These are phyloP conservation scores for Chironex yamaguchii DNA, from an alignment of 30 jellyfish, hydroid and myxozoan genomes.

Conservation along the genomic window DNA sequence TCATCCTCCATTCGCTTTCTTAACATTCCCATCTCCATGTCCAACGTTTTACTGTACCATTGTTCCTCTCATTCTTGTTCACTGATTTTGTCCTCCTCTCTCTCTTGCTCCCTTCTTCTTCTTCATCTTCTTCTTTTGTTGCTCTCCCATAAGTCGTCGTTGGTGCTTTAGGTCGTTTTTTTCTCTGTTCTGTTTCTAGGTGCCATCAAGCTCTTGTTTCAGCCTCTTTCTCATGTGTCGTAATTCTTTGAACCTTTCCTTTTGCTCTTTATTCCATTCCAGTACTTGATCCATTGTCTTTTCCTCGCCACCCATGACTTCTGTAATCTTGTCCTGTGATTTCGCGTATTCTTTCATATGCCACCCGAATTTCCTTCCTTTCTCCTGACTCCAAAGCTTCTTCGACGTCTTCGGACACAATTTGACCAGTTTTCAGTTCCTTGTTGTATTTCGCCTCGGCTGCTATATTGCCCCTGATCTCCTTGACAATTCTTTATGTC, in stretches of 20 bases:
- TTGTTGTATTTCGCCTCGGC: constrained; percentile 49
- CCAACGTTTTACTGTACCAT: too few relatives aligned
- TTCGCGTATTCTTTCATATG: constrained; percentile 25
- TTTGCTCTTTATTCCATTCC: constrained; percentile 65
- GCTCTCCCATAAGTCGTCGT: constrained; percentile 60
- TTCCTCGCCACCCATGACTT: constrained; percentile 31
- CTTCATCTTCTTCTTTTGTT: constrained; percentile 3
- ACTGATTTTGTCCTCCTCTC: too few relatives aligned
- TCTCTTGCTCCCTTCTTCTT: constrained; percentile 46
- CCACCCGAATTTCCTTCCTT: constrained; percentile 54
- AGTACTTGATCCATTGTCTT: constrained; percentile 42
- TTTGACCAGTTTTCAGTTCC: constrained; percentile 30
- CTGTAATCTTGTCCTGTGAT: constrained; percentile 23
- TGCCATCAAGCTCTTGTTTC: constrained; percentile 36
- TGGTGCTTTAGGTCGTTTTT: constrained; percentile 60
- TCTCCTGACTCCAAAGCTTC: constrained; percentile 52
- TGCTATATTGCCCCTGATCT: constrained; percentile 46
- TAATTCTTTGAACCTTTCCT: constrained; percentile 39
- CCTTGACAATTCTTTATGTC: constrained; percentile 13
- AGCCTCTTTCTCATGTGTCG: constrained; percentile 41
- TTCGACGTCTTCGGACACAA: constrained; percentile 19
- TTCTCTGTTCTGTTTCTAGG: constrained; percentile 43
- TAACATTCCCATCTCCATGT: too few relatives aligned
- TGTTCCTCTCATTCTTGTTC: too few relatives aligned
- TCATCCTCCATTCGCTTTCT: not conserved